Base-by-base conservation (phyloP, 2,888 invertebrate genomes). In the Meiosimyza platycephala region DNA sequence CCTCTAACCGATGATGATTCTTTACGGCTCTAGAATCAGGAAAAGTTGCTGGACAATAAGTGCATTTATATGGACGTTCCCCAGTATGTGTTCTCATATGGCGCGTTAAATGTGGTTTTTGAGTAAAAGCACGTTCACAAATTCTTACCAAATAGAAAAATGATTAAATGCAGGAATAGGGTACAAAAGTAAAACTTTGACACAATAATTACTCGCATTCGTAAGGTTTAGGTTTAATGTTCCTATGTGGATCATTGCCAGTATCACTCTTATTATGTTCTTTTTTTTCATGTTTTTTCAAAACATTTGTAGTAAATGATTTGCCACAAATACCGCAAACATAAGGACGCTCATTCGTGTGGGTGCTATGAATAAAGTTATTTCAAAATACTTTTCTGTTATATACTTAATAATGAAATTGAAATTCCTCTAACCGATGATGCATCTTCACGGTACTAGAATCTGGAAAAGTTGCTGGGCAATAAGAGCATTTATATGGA, bases 41-140 rank as follows among this genome's bases (percentile, higher is more conserved):
- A 80, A 87, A 87, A 28, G 85, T 83, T 50, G 86, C 82, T 50
- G 86, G 83, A 63, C 87, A 87, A 75, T 82, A 86, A 50, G 80
- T 82, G 75, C 87, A 87, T 52, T 84, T 83, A 71, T 86, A 87
- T 7, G 87, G 87, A 7, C 87, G 82, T 76, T 86, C 84, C 15
- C 87, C 87, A 2, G 86, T 87, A 71, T 87, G 87, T 0, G 86
- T 86, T 73, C 87, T 85, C 87, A 87, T 87, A 70, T 87, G 87
- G 2, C 87, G 80, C 4, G 85, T 84, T 64, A 87, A 73, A 67
- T 87, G 87, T 57, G 86, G 87, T 0, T 85, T 83, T 72, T 86
- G 83, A 0, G 86, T 85, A 75, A 87, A 87, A 33, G 82, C 82
- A 76, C 85, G 83, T 0, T 84, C 83, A 50, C 87, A 87, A 47